Percentiles rank a stretch among this genome's conserved stretches.
phyloP scores from a whole-genome alignment of 2,888 invertebrate genomes.

The Cephalotes varians region DNA sequence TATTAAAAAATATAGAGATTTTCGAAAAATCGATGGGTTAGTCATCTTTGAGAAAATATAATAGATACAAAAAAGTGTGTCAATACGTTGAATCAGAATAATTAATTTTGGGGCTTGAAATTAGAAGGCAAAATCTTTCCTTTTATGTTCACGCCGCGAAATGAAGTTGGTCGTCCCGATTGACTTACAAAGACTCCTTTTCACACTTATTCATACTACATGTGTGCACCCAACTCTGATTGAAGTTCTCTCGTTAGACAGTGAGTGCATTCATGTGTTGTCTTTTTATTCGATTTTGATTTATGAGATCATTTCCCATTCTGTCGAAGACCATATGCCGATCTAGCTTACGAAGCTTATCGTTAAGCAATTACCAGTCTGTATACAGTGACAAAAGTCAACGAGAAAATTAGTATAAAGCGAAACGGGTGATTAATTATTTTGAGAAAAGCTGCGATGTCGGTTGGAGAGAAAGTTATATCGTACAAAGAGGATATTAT shows the following conservation, averaged over 20 bases:
- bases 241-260: slow-evolving; percentile 28
- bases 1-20: background rate
- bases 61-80: background rate
- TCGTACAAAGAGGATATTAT: background rate
- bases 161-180: slow-evolving; percentile 60
- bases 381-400: background rate
- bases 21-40: slow-evolving; percentile 20
- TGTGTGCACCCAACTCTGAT: slow-evolving; percentile 83
- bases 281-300: background rate
- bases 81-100: background rate
- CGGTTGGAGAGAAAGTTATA: background rate
- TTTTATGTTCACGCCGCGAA: slow-evolving; percentile 9
- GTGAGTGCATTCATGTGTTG: slow-evolving; percentile 31
- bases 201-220: slow-evolving; percentile 80
- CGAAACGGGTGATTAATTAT: slow-evolving; percentile 22
- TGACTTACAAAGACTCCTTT: slow-evolving; percentile 82
- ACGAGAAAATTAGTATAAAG: slow-evolving; percentile 40
- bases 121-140: slow-evolving; percentile 21
- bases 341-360: slow-evolving; percentile 17
- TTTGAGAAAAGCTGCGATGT: background rate
- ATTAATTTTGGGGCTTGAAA: slow-evolving; percentile 12
- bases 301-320: background rate
- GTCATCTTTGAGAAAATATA: slow-evolving; percentile 7
- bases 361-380: background rate
- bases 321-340: background rate